Evolutionary conservation across 2,797 vertebrate genomes (phyloP).

Genomic region (Helostoma temminkii): DNA sequence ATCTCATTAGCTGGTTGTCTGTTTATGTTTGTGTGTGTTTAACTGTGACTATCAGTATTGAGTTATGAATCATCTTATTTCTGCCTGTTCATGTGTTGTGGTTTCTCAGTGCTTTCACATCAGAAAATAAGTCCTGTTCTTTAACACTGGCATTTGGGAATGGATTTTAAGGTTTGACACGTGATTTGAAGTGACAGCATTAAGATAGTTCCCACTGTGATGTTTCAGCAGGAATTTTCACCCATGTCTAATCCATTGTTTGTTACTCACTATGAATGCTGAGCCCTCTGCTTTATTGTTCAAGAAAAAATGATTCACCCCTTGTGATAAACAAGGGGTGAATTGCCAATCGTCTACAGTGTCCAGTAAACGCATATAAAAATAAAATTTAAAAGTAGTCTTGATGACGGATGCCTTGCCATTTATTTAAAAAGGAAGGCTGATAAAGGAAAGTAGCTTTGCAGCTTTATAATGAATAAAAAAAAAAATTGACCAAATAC

Average conservation of each 20-base stretch:
- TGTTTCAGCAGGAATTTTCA: background rate
- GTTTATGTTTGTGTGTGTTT: constrained; percentile 11
- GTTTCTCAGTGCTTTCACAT: background rate
- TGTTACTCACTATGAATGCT: background rate
- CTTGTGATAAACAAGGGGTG: too few species aligned
- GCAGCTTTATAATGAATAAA: background rate
- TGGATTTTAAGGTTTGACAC: too few species aligned
- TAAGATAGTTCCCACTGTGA: background rate
- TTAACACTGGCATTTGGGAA: background rate
- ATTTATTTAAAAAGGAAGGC: background rate
- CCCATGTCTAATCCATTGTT: background rate
- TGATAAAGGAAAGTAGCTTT: background rate
- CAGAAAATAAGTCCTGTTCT: background rate
- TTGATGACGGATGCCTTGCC: background rate
- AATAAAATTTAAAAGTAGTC: background rate
- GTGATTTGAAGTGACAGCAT: background rate
- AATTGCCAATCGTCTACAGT: background rate
- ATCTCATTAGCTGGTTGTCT: constrained; percentile 42
- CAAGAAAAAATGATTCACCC: background rate
- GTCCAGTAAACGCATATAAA: background rate
- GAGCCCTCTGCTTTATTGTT: background rate
- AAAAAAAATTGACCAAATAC: background rate
- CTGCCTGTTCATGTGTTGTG: background rate
- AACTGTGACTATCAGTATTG: background rate
- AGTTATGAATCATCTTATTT: background rate